Evolutionary conservation across 1,140 invertebrate species (phyloP).

Genomic region (Hypothenemus hampei): DNA sequence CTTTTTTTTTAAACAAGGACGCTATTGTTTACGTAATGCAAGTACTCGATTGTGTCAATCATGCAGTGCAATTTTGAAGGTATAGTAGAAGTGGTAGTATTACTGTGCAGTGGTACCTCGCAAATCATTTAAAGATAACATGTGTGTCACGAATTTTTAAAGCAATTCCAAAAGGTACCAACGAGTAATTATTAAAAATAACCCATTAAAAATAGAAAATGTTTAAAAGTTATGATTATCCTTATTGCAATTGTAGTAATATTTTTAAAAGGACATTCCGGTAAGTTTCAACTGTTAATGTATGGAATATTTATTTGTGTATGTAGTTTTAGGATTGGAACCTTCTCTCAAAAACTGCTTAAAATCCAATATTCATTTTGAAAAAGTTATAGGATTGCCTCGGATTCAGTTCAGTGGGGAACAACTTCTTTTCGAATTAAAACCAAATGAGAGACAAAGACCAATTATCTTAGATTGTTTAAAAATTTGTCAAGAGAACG

Average conservation of each 20-base stretch:
- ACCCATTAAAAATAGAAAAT: no score
- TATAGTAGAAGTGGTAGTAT: conserved; percentile 15
- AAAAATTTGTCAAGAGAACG: conserved; percentile 44
- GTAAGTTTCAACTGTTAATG: no score
- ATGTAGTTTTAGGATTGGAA: conserved; percentile 22
- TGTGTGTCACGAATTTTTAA: no score
- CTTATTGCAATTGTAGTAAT: no score
- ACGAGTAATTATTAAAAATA: no score
- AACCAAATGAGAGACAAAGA: conserved; percentile 38
- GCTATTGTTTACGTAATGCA: conserved; percentile 21
- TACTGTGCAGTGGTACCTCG: no score
- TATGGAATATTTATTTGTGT: no score
- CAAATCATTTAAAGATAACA: no score
- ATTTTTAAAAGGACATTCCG: no score
- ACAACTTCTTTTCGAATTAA: conserved; percentile 28
- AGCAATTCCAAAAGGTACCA: no score
- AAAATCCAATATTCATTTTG: conserved; percentile 34
- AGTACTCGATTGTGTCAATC: conserved; percentile 22
- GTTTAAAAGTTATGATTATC: no score
- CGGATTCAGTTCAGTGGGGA: conserved; percentile 26
- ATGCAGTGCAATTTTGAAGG: conserved; percentile 18
- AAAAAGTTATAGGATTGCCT: conserved; percentile 40
- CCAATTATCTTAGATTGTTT: conserved; percentile 51
- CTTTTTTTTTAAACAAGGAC: conserved; percentile 13
- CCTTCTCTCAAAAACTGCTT: conserved; percentile 32